A percentile compares a stretch with the other conserved stretches of the same genome.
Conservation (phyloP, 2,113 vertebrate genomes). For the Parus major region DNA sequence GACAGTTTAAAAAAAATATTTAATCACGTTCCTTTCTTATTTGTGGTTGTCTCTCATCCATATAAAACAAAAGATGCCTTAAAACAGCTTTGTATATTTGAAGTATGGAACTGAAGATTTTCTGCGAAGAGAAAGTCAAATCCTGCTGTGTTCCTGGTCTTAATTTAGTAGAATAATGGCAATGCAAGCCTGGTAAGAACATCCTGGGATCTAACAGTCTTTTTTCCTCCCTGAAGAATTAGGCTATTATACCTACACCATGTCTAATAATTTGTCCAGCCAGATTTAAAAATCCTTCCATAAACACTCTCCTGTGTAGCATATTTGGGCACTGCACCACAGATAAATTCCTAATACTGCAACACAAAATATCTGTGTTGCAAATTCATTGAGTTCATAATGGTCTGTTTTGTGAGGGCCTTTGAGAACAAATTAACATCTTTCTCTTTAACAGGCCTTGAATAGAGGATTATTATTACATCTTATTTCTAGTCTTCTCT, state of each 20-base stretch:
- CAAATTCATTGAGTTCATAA: not conserved
- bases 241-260: not conserved
- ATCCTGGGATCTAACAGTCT: not conserved
- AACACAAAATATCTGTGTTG: not conserved
- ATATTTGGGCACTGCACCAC: not conserved
- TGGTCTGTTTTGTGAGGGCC: not conserved
- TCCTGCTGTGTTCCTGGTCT: not conserved
- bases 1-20: not conserved
- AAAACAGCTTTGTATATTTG: not conserved
- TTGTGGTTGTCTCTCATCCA: not conserved
- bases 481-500: not conserved
- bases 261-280: not conserved
- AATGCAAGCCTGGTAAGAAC: not conserved
- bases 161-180: conserved; percentile 38
- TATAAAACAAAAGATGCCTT: not conserved
- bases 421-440: not conserved
- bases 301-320: not conserved
- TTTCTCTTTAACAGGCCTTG: not conserved
- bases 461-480: not conserved
- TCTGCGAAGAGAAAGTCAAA: conserved; percentile 12
- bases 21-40: not conserved
- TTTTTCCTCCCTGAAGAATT: not conserved
- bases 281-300: not conserved
- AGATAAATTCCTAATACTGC: not conserved
- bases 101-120: not conserved